phyloP scores from a whole-genome alignment of 2,888 invertebrate genomes.

The Drosophila siamana region DNA sequence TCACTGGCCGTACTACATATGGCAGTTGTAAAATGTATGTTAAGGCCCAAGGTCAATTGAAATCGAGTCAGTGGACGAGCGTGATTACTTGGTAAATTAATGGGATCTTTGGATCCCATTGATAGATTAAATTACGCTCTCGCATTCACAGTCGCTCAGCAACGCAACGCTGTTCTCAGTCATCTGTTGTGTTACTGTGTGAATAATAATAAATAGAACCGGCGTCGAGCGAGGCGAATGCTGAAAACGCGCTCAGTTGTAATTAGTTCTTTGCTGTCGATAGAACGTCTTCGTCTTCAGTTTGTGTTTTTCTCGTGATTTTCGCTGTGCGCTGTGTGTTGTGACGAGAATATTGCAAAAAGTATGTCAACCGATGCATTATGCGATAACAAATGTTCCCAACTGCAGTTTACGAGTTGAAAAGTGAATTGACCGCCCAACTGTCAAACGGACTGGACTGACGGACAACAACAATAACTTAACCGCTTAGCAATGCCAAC shows the following conservation, averaged over 20 bases:
- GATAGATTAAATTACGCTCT: constrained; percentile 4
- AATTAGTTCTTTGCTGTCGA: constrained; percentile 38
- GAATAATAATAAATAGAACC: constrained; percentile 44
- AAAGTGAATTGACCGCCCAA: constrained; percentile 46
- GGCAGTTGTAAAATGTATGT: not conserved
- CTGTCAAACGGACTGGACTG: constrained; percentile 27
- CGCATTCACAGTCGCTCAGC: not conserved
- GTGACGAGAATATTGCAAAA: constrained; percentile 37
- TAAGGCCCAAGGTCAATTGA: not conserved
- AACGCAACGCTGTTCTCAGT: not conserved
- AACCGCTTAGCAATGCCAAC: constrained; percentile 27
- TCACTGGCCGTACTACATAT: not conserved
- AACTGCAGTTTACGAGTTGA: constrained; percentile 23
- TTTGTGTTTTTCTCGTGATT: not conserved
- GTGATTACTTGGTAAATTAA: not conserved
- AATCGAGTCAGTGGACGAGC: too few species aligned
- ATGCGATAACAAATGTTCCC: constrained; percentile 19
- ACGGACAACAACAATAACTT: too few species aligned
- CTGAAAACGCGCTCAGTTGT: constrained; percentile 46
- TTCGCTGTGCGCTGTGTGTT: constrained; percentile 23
- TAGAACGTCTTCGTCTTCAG: constrained; percentile 30
- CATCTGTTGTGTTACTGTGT: constrained; percentile 14
- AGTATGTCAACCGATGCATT: constrained; percentile 50
- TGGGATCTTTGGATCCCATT: constrained; percentile 4
- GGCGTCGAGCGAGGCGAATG: constrained; percentile 17